Evolutionary conservation across 2,113 vertebrate species (phyloP).

Genomic region (Heteronetta atricapilla): DNA sequence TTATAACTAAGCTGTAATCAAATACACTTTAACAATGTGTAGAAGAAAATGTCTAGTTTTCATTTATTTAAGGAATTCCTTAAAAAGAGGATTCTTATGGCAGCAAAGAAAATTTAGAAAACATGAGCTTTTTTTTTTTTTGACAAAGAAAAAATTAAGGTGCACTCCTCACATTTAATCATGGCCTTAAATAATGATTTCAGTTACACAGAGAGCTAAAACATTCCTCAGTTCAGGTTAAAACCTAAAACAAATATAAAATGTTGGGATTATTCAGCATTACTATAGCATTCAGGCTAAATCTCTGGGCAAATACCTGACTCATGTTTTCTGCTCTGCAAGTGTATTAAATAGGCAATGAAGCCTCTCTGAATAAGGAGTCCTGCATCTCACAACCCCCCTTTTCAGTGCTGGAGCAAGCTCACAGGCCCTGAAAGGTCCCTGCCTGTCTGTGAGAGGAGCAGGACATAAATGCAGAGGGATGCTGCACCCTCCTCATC

Average conservation of each 20-base stretch:
- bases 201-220: neutral
- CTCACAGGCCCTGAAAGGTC: neutral
- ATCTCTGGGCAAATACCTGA: slow-evolving; percentile 11
- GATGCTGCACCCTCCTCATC: neutral
- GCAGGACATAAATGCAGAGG: neutral
- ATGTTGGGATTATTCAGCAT: neutral
- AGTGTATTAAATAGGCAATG: neutral
- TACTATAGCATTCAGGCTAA: neutral
- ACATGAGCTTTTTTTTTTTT: neutral
- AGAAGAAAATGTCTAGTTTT: neutral
- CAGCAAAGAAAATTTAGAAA: neutral
- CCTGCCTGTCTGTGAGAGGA: neutral
- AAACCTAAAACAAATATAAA: neutral
- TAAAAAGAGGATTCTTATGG: neutral
- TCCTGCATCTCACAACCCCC: neutral
- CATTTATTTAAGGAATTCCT: neutral
- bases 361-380: neutral
- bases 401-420: neutral
- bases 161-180: neutral
- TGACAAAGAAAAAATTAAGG: neutral
- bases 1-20: neutral
- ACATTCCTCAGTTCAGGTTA: neutral
- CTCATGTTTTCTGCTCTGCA: neutral
- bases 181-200: neutral
- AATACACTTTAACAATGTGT: neutral